A percentile compares a stretch with the other conserved stretches of the same genome.
Conservation (phyloP, 64 coral and sea anemone species). For the Cladopsammia gracilis region DNA sequence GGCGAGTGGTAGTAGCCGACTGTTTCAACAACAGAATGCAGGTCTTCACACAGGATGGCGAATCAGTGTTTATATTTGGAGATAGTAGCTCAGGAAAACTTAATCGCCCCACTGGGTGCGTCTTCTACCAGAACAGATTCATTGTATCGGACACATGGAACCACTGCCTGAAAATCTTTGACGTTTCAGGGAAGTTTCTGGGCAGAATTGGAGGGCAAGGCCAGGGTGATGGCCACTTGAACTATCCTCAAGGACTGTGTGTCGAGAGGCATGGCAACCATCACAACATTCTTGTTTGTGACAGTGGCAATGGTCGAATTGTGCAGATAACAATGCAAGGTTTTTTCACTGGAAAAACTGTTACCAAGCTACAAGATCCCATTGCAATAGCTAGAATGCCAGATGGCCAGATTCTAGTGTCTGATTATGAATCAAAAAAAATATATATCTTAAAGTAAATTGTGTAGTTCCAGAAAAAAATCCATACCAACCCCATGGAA, state of each 20-base stretch:
- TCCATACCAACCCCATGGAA: no score
- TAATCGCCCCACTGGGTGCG: not conserved
- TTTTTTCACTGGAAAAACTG: conserved; percentile 10
- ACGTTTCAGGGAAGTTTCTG: conserved; percentile 9
- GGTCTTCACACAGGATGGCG: conserved; percentile 46
- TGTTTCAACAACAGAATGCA: conserved; percentile 6
- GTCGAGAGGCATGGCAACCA: conserved; percentile 1
- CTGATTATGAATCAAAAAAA: no score
- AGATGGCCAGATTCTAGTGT: no score
- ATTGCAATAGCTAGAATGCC: no score
- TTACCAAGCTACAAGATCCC: not conserved
- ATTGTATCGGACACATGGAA: conserved; percentile 27
- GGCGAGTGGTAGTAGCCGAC: conserved; percentile 12
- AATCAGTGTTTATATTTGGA: conserved; percentile 7
- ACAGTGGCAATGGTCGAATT: not conserved
- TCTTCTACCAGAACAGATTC: conserved; percentile 9
- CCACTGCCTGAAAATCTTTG: conserved; percentile 49
- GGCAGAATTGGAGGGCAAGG: conserved; percentile 30
- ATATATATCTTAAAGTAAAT: not conserved
- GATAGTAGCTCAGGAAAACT: not conserved
- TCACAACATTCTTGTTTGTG: conserved; percentile 24
- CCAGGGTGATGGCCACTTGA: conserved; percentile 23
- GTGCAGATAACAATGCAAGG: no score
- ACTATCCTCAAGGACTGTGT: not conserved
- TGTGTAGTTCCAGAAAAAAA: no score